Evolutionary conservation across 2,888 invertebrate genomes (phyloP).

Genomic region (Ecliptopera silaceata): DNA sequence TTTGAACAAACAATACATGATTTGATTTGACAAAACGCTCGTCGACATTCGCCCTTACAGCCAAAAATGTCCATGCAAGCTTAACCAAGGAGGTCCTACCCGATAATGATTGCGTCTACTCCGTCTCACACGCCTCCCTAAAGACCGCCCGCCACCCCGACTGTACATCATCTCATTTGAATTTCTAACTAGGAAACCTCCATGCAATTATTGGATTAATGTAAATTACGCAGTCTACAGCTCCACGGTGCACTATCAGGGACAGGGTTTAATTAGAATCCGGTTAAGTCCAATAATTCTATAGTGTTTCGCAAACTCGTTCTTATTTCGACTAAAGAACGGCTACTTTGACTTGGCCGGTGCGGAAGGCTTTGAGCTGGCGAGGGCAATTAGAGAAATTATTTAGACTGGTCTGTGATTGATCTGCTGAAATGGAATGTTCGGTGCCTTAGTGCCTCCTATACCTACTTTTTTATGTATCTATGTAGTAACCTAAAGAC

Average conservation of each 20-base stretch:
- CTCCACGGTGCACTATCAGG: slow-evolving; percentile 81
- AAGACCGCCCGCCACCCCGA: slow-evolving; percentile 65
- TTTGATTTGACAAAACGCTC: too few relatives aligned
- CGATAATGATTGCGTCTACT: slow-evolving; percentile 53
- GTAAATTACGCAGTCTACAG: slow-evolving; percentile 93
- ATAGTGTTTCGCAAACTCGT: slow-evolving; percentile 57
- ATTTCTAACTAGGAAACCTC: slow-evolving; percentile 96
- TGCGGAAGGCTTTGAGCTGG: not conserved
- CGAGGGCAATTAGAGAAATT: slow-evolving; percentile 18
- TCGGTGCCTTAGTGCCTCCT: too few relatives aligned
- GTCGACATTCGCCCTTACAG: not conserved
- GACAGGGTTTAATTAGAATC: slow-evolving; percentile 82
- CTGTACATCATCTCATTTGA: slow-evolving; percentile 93
- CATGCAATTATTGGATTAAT: slow-evolving; percentile 97
- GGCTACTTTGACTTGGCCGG: slow-evolving; percentile 37
- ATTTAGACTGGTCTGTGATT: slow-evolving; percentile 16
- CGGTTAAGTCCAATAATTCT: slow-evolving; percentile 78
- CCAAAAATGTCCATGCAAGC: slow-evolving; percentile 3
- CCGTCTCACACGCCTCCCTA: slow-evolving; percentile 61
- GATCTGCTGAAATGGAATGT: slow-evolving; percentile 12
- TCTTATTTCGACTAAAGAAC: slow-evolving; percentile 51
- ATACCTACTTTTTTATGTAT: too few relatives aligned
- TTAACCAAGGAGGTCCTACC: slow-evolving; percentile 18
- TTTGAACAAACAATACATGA: too few relatives aligned
- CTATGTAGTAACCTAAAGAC: not conserved